Percentiles rank a stretch among this genome's conserved stretches.
Conservation (phyloP, 2,797 vertebrate genomes). For the Centroberyx gerrardi region DNA sequence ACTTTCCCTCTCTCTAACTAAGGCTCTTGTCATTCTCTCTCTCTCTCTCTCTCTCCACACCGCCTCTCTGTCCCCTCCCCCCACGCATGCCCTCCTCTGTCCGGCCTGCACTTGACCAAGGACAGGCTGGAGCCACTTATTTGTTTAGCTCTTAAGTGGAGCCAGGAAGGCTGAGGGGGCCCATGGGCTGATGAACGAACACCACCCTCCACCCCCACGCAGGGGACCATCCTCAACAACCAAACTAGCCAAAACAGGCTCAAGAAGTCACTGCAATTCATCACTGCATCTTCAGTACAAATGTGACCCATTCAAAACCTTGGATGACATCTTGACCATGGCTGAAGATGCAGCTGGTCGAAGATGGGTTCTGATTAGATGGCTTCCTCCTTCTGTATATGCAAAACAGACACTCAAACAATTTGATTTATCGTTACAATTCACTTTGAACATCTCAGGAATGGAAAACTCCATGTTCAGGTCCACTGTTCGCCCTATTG, state of each 20-base stretch:
- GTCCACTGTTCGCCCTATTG: too few relatives aligned
- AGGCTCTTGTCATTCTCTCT: constrained; percentile 7
- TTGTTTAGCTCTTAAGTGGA: constrained; percentile 80
- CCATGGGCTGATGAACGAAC: constrained; percentile 30
- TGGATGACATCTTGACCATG: too few relatives aligned
- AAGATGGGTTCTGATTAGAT: too few relatives aligned
- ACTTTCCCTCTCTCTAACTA: constrained; percentile 5
- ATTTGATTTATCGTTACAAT: too few relatives aligned
- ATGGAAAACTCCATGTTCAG: too few relatives aligned
- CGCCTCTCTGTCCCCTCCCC: constrained; percentile 12
- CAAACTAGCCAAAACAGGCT: not conserved
- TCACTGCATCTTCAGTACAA: too few relatives aligned
- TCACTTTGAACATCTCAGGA: too few relatives aligned
- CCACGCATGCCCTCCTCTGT: constrained; percentile 27
- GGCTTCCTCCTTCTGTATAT: too few relatives aligned
- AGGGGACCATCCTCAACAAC: constrained; percentile 1
- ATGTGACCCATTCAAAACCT: too few relatives aligned
- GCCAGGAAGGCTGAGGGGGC: constrained; percentile 67
- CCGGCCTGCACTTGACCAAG: constrained; percentile 72
- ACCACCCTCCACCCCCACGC: not conserved
- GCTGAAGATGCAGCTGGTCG: too few relatives aligned
- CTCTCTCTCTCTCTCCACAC: constrained; percentile 7
- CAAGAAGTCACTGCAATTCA: too few relatives aligned
- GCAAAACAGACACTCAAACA: too few relatives aligned
- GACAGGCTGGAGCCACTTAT: constrained; percentile 81